phyloP scores from a whole-genome alignment of 2,113 vertebrate species.

The Tautogolabrus adspersus region DNA sequence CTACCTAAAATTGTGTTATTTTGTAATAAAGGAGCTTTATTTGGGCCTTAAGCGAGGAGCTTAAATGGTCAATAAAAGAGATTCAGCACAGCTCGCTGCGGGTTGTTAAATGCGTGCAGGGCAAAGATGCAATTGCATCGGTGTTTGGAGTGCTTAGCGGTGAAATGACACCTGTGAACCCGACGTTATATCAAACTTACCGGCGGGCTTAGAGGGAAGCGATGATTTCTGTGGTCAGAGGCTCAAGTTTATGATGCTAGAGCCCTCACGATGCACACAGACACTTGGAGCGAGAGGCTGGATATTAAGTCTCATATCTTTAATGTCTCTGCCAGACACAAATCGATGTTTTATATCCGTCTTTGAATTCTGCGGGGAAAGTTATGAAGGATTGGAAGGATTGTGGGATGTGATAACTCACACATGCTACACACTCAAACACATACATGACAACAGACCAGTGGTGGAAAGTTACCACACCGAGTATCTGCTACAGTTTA shows the following conservation, averaged over 20 bases:
- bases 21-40: not conserved
- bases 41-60: conserved; percentile 10
- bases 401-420: not conserved
- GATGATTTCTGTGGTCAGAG: conserved; percentile 18
- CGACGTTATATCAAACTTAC: conserved; percentile 19
- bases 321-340: conserved; percentile 33
- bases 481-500: not conserved
- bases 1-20: not conserved
- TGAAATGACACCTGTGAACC: conserved; percentile 52
- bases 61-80: conserved; percentile 48
- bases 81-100: not conserved
- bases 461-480: not conserved
- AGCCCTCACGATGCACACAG: conserved; percentile 14
- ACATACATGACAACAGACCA: not conserved
- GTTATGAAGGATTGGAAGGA: conserved; percentile 4
- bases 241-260: conserved; percentile 32
- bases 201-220: conserved; percentile 6
- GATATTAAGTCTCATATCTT: conserved; percentile 13
- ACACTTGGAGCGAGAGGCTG: not conserved
- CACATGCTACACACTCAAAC: not conserved
- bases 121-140: conserved; percentile 18
- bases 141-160: conserved; percentile 38
- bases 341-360: conserved; percentile 48
- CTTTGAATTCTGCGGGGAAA: conserved; percentile 22
- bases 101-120: conserved; percentile 28